Conservation (phyloP, 2,888 invertebrate genomes). For the Dioctria linearis region DNA sequence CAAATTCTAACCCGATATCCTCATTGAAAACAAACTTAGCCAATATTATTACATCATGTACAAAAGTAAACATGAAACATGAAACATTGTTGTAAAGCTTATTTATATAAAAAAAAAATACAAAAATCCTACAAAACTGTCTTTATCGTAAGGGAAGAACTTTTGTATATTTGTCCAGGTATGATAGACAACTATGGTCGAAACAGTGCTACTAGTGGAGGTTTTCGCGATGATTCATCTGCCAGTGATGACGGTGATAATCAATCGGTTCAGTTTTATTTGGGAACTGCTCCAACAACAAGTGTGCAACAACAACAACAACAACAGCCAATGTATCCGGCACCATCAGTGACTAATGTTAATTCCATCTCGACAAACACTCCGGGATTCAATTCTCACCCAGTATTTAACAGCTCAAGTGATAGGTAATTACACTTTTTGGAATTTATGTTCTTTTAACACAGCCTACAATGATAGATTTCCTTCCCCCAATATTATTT, state of each 20-base stretch:
- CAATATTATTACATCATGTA: too few relatives aligned
- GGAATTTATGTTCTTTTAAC: constrained; percentile 16
- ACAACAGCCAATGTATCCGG: constrained; percentile 54
- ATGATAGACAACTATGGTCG: constrained; percentile 65
- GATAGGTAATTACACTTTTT: constrained; percentile 62
- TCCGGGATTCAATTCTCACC: constrained; percentile 60
- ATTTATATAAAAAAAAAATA: too few relatives aligned
- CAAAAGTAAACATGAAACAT: too few relatives aligned
- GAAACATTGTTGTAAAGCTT: too few relatives aligned
- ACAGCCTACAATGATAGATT: constrained; percentile 54
- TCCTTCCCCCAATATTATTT: neutral
- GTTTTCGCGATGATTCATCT: constrained; percentile 67
- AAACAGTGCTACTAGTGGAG: constrained; percentile 61
- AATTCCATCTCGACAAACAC: constrained; percentile 53
- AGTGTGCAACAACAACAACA: constrained; percentile 18
- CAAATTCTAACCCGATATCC: too few relatives aligned
- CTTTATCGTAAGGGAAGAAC: constrained; percentile 66
- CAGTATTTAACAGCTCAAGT: constrained; percentile 61
- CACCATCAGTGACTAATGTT: constrained; percentile 52
- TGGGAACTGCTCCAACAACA: constrained; percentile 58
- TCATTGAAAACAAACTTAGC: too few relatives aligned
- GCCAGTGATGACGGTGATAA: constrained; percentile 67
- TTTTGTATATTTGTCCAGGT: constrained; percentile 67
- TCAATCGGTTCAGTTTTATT: constrained; percentile 62
- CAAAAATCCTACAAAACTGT: constrained; percentile 54